Base-by-base conservation (phyloP, 2,888 invertebrate species). In the Nematopogon swammerdamellus region DNA sequence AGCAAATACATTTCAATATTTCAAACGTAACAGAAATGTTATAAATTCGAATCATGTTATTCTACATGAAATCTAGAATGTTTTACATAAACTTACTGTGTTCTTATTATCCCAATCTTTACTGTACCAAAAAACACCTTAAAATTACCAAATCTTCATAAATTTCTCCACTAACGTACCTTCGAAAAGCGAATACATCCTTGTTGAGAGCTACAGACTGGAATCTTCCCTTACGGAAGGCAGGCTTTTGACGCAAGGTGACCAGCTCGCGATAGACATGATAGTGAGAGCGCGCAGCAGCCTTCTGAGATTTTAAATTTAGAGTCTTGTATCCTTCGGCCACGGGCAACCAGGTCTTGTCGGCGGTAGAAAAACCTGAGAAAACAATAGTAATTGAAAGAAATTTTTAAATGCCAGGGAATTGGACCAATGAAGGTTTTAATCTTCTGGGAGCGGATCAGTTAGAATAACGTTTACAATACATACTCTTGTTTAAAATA, bases 341-440 rank as follows among this genome's bases (percentile, higher is more conserved):
- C 1, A 89, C 70, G 0, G 89, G 89, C 3, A 90, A 63, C 89
- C 90, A 91, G 0, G 87, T 81, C 1, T 60, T 62, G 0, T 67
- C 68, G 0, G 64, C 70, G 1, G 58, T 67, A 0, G 87, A 83
- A 58, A 90, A 90, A 8, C 86, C 87, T 79, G 49, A 2, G 57
- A 59, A 52, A 18, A 48, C 25, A n/a, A n/a, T n/a, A n/a, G n/a
- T n/a, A 48, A 45, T 44, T 30, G 47, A 47, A 25, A 19, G 43
- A 47, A 47, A 49, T 52, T 50, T 45, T 50, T 51, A 49, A 51
- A 47, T 18, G 42, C 43, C 36, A n/a, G n/a, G 11, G 19, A 46
- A 18, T 19, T 19, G n/a, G n/a, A n/a, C n/a, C n/a, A n/a, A n/a
- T n/a, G n/a, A n/a, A n/a, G n/a, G n/a, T n/a, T n/a, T n/a, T n/a